Evolutionary conservation across 2,888 invertebrate species (phyloP).

Genomic region (Erynnis tages): DNA sequence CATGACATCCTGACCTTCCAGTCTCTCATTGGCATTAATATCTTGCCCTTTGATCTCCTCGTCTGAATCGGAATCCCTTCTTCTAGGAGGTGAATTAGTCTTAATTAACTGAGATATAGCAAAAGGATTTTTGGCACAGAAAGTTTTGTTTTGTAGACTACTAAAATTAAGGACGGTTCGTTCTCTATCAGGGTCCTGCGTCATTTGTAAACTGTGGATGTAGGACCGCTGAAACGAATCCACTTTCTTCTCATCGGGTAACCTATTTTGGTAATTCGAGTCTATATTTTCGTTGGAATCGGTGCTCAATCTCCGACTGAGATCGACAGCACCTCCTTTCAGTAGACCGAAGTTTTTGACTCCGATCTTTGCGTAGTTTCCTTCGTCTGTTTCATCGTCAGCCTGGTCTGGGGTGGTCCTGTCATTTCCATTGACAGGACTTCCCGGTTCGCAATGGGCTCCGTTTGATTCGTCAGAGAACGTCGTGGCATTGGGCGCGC

Average conservation of each 20-base stretch:
- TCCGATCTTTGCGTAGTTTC: slow-evolving; percentile 66
- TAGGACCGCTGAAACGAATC: slow-evolving; percentile 76
- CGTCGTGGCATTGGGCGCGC: slow-evolving; percentile 81
- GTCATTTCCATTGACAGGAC: slow-evolving; percentile 67
- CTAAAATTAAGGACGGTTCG: slow-evolving; percentile 72
- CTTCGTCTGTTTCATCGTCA: slow-evolving; percentile 57
- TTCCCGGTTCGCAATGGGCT: slow-evolving; percentile 54
- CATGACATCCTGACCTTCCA: slow-evolving; percentile 60
- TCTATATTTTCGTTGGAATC: slow-evolving; percentile 80
- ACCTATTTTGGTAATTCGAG: slow-evolving; percentile 70
- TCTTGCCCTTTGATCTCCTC: slow-evolving; percentile 75
- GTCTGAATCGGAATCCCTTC: slow-evolving; percentile 76
- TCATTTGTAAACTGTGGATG: slow-evolving; percentile 74
- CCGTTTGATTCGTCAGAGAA: slow-evolving; percentile 77
- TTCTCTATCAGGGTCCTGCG: slow-evolving; percentile 59
- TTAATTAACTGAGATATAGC: slow-evolving; percentile 80
- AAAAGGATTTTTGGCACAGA: slow-evolving; percentile 81
- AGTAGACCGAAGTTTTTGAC: slow-evolving; percentile 76
- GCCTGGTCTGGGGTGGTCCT: slow-evolving; percentile 60
- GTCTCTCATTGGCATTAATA: slow-evolving; percentile 72
- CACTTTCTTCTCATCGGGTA: slow-evolving; percentile 68
- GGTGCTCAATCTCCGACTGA: slow-evolving; percentile 73
- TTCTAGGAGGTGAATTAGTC: slow-evolving; percentile 76
- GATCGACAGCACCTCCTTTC: slow-evolving; percentile 75
- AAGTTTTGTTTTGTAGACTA: slow-evolving; percentile 76